Evolutionary conservation across 2,888 invertebrate genomes (phyloP).

Genomic region (Drosophila mimica): DNA sequence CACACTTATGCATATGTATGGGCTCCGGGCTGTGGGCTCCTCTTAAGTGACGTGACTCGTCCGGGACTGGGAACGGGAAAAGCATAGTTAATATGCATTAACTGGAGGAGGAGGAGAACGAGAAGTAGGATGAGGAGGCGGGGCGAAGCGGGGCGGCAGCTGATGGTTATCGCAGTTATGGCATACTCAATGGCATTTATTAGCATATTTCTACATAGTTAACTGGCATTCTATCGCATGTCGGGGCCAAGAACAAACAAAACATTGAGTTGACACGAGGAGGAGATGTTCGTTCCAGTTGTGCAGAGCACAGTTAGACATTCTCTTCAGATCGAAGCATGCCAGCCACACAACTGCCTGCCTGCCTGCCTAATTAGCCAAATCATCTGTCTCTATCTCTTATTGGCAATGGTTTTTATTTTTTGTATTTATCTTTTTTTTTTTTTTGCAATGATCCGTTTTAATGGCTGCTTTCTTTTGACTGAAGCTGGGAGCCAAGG

Average conservation of each 20-base stretch:
- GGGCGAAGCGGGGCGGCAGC: not conserved
- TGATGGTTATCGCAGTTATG: conserved; percentile 68
- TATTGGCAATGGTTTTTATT: conserved; percentile 33
- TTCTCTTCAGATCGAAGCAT: conserved; percentile 49
- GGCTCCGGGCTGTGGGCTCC: conserved; percentile 14
- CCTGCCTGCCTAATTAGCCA: conserved; percentile 69
- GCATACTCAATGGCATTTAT: conserved; percentile 51
- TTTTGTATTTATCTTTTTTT: conserved; percentile 8
- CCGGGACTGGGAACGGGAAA: conserved; percentile 1
- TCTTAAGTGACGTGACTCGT: conserved; percentile 1
- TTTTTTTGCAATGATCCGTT: conserved; percentile 52
- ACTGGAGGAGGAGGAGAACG: conserved; percentile 1
- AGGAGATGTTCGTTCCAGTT: conserved; percentile 40
- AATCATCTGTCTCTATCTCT: conserved; percentile 51
- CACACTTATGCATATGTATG: conserved; percentile 64
- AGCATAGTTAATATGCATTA: conserved; percentile 60
- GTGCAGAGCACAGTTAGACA: conserved; percentile 44
- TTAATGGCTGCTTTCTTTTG: conserved; percentile 75
- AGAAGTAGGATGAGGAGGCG: not conserved
- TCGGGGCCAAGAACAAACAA: conserved; percentile 53
- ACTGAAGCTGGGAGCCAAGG: conserved; percentile 16
- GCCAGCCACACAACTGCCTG: conserved; percentile 1
- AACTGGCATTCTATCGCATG: conserved; percentile 58
- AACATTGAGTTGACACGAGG: conserved; percentile 53
- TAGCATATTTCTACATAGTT: conserved; percentile 76